These are phyloP conservation scores for Tor tambroides DNA, from an alignment of 2,113 vertebrate genomes.

Conservation along the genomic window DNA sequence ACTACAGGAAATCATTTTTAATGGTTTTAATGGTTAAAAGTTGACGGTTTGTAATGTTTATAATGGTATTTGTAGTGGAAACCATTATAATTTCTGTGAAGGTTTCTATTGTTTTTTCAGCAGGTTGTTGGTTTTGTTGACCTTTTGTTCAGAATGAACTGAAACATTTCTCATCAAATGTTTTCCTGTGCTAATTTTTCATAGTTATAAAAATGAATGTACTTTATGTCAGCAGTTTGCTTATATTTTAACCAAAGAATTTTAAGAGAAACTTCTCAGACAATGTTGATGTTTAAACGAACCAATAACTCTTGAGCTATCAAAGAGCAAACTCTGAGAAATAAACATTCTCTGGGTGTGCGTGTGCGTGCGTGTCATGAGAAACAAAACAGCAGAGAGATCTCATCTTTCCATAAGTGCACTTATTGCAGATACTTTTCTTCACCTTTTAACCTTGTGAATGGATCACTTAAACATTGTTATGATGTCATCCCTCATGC, in stretches of 20 bases:
- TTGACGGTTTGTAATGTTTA: no score
- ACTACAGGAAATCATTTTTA: no score
- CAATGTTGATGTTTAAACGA: neutral
- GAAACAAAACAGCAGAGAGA: neutral
- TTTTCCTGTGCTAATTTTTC: no score
- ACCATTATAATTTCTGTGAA: no score
- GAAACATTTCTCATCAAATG: no score
- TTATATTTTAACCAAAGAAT: neutral
- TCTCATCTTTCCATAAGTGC: conserved; percentile 6
- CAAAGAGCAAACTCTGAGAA: neutral
- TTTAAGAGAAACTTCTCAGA: neutral
- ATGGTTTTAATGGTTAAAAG: no score
- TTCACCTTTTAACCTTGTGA: conserved; percentile 19
- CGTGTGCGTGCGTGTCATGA: neutral
- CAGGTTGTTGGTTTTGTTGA: no score
- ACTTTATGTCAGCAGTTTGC: neutral
- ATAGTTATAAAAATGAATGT: neutral
- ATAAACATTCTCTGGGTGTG: neutral
- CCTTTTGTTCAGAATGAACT: no score
- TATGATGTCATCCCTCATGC: conserved; percentile 25
- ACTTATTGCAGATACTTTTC: neutral
- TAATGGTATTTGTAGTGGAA: no score
- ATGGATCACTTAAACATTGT: neutral
- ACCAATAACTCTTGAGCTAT: neutral
- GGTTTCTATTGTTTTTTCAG: no score